These are phyloP conservation scores for Tholera decimalis DNA, from an alignment of 2,888 invertebrate genomes.

Conservation along the genomic window DNA sequence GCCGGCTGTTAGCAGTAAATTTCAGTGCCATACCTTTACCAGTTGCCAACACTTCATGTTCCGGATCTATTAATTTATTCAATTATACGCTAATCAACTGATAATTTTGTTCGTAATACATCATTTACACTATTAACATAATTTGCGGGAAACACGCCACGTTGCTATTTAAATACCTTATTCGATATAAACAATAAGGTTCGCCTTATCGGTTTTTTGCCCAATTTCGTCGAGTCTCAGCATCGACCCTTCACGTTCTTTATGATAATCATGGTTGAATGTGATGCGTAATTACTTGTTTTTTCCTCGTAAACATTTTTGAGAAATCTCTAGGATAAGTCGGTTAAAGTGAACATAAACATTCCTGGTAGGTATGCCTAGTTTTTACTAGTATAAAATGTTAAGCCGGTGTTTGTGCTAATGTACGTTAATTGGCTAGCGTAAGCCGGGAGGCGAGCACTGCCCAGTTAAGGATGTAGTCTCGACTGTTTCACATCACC, in stretches of 20 bases:
- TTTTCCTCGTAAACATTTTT: conserved; percentile 45
- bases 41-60: conserved; percentile 54
- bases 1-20: conserved; percentile 36
- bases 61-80: conserved; percentile 69
- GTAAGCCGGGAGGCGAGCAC: conserved; percentile 53
- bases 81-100: conserved; percentile 57
- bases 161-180: conserved; percentile 32
- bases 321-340: conserved; percentile 40
- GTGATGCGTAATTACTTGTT: conserved; percentile 44
- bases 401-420: conserved; percentile 71
- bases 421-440: conserved; percentile 74
- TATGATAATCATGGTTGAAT: conserved; percentile 41
- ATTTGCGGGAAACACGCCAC: conserved; percentile 46
- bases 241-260: conserved; percentile 28
- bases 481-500: conserved; percentile 2
- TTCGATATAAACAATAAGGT: conserved; percentile 10
- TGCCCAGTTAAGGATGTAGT: conserved; percentile 52
- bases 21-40: conserved; percentile 38
- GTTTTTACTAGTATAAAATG: conserved; percentile 61
- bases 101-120: conserved; percentile 56
- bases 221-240: conserved; percentile 22
- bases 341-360: conserved; percentile 65
- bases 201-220: conserved; percentile 21
- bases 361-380: conserved; percentile 59
- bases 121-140: conserved; percentile 45